Percentiles rank a stretch among this genome's conserved stretches.
Evolutionary conservation across 2,888 invertebrate genomes (phyloP).

Genomic region (Corbicula japonica): DNA sequence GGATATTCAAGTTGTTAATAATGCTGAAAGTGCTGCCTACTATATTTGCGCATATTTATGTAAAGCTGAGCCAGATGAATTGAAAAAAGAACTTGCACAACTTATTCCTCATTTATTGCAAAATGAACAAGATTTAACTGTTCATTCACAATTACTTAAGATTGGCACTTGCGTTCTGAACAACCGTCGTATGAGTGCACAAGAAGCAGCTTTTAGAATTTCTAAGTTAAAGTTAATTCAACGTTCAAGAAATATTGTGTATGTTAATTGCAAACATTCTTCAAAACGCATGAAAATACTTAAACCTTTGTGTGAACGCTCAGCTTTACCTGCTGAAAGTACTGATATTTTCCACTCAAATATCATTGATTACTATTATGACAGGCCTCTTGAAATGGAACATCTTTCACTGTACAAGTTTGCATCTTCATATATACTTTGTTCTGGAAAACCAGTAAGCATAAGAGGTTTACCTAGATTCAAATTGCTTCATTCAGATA

Average conservation of each 20-base stretch:
- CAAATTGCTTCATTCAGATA: background rate
- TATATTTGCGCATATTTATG: conserved; percentile 50
- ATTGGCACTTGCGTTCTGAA: background rate
- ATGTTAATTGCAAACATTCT: background rate
- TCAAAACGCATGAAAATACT: background rate
- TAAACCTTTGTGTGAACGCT: background rate
- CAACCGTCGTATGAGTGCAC: background rate
- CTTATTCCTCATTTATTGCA: background rate
- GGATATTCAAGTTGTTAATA: conserved; percentile 3
- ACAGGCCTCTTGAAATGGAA: background rate
- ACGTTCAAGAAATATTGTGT: background rate
- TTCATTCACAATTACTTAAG: background rate
- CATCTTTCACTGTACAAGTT: background rate
- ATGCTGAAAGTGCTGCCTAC: conserved; percentile 40
- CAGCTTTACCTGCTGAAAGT: background rate
- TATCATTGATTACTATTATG: conserved; percentile 9
- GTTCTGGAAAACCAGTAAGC: background rate
- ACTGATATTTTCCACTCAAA: conserved; percentile 1
- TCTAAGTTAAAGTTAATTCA: background rate
- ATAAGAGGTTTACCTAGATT: background rate
- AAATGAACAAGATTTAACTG: background rate
- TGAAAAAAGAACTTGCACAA: background rate
- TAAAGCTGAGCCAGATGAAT: conserved; percentile 22
- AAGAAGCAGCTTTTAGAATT: background rate
- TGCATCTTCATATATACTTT: background rate